Base-by-base conservation (phyloP, 2,797 vertebrate species). In the Neostethus bicornis region DNA sequence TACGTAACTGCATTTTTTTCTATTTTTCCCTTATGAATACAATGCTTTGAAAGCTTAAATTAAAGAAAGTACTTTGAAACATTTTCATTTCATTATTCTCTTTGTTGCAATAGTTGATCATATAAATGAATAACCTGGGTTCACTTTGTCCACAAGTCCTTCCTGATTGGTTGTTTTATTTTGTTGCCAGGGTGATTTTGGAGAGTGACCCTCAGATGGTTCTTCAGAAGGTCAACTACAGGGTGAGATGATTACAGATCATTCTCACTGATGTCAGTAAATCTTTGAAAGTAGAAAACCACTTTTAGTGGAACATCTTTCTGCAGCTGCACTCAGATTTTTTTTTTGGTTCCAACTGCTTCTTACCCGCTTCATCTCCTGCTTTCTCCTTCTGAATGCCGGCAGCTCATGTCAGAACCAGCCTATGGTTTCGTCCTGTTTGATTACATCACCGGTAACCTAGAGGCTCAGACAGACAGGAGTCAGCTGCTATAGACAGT, bases 131-230 rank as follows among this genome's bases (percentile, higher is more conserved):
- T 38, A 8, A 17, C 28, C 14, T 39, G 1, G 25, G 8, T 26
- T 17, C 24, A 23, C 10, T 7, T 17, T 9, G 17, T 55, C 23
- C 5, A 21, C 8, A 37, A 16, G 10, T 51, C 8, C 3, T 6
- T n/a, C 55, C 35, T 76, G 51, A 67, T 24, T 77, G 44, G 34
- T 16, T 69, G 20, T 7, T 55, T 70, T 45, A 3, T 79, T 39
- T 48, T 60, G 56, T 81, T 83, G 19, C 37, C 80, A 96, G 96
- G 16, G 94, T 98, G 65, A 96, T 97, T 77, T 81, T 98, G 89
- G 96, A 98, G 85, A 94, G 94, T 19, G 95, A 97, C 77, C 92
- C 94, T 0, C 94, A 96, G 72, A 94, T 94, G 83, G 95, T 98
- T 44, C 78, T 96, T 46, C 94, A 95, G 88, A 96, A 95, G 66